Evolutionary conservation across 1,140 invertebrate species (phyloP).

Genomic region (Drosophila nigrodunni): DNA sequence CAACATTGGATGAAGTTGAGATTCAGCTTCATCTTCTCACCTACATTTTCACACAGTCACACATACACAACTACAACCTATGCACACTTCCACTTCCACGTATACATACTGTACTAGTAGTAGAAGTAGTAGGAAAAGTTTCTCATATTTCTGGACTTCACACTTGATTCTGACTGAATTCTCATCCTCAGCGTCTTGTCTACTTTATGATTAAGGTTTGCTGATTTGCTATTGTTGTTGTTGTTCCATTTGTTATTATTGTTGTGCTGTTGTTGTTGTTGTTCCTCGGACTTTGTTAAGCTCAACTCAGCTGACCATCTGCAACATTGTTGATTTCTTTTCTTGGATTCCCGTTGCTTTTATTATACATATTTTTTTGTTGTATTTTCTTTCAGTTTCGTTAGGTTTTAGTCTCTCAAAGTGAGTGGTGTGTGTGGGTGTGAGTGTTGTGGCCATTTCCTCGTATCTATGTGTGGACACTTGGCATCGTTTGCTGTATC

Average conservation of each 20-base stretch:
- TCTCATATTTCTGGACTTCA: conserved; percentile 9
- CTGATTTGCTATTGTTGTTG: conserved; percentile 47
- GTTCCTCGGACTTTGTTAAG: conserved; percentile 30
- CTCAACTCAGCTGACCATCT: conserved; percentile 56
- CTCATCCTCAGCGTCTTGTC: neutral
- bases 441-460: neutral
- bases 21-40: neutral
- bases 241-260: conserved; percentile 45
- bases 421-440: conserved; percentile 16
- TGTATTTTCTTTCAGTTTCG: conserved; percentile 63
- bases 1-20: conserved; percentile 5
- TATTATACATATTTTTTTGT: conserved; percentile 28
- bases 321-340: conserved; percentile 72
- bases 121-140: neutral
- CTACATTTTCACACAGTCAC: too few species aligned
- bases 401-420: conserved; percentile 46
- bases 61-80: too few species aligned
- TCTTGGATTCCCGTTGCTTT: conserved; percentile 42
- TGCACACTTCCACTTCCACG: too few species aligned
- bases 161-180: neutral
- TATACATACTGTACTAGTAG: too few species aligned
- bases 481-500: conserved; percentile 38
- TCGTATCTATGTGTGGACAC: conserved; percentile 55
- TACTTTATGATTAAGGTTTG: conserved; percentile 59
- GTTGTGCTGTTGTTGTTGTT: neutral